Evolutionary conservation across 2,888 invertebrate genomes (phyloP).

Genomic region (Leptopterna dolabrata): DNA sequence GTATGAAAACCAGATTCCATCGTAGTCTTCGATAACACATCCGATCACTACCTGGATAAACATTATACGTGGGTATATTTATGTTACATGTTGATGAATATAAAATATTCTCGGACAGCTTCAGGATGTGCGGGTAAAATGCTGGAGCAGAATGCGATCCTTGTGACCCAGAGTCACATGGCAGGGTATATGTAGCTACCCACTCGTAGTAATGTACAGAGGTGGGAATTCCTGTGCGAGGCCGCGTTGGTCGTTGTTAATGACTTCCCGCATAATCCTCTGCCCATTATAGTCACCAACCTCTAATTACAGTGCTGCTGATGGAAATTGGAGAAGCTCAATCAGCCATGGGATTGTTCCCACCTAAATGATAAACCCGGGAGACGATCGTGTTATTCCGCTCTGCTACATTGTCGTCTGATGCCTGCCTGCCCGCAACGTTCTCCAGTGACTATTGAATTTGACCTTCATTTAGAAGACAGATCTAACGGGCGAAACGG

Average conservation of each 20-base stretch:
- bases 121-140: no score
- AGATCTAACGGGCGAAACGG: no score
- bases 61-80: no score
- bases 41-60: no score
- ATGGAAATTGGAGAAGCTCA: conserved; percentile 11
- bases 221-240: background rate
- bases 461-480: background rate
- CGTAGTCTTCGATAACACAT: no score
- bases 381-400: background rate
- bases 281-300: background rate
- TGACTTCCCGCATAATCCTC: conserved; percentile 6
- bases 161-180: no score
- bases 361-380: background rate
- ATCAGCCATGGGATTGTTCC: background rate
- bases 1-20: no score
- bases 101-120: no score
- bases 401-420: background rate
- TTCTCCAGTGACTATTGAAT: background rate
- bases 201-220: background rate
- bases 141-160: no score
- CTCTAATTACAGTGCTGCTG: background rate
- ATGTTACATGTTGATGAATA: no score
- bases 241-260: background rate
- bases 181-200: no score
- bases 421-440: background rate